Evolutionary conservation across 2,888 invertebrate species (phyloP).

Genomic region (Drosophila mayaguana): DNA sequence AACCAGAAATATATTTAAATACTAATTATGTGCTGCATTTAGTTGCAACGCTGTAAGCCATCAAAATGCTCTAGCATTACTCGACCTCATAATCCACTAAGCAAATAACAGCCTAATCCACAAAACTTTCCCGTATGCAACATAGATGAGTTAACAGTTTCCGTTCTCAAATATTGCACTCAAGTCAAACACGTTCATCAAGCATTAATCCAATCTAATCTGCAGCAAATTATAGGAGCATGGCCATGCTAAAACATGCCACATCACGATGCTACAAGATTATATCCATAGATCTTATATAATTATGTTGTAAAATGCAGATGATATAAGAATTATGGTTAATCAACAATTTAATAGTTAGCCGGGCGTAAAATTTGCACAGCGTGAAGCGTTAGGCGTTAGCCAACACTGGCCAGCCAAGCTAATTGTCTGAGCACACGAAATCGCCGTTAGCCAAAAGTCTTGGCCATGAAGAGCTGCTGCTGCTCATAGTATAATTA

Average conservation of each 20-base stretch:
- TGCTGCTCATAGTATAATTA: slow-evolving; percentile 51
- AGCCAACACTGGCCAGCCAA: slow-evolving; percentile 17
- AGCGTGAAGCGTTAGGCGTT: slow-evolving; percentile 34
- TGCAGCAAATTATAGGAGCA: slow-evolving; percentile 1
- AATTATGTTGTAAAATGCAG: slow-evolving; percentile 29
- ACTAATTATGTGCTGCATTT: no score
- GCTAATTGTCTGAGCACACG: slow-evolving; percentile 60
- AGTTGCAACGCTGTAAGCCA: no score
- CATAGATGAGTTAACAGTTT: slow-evolving; percentile 2
- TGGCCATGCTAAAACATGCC: background rate
- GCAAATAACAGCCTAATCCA: no score
- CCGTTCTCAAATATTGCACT: slow-evolving; percentile 4
- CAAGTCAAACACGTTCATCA: background rate
- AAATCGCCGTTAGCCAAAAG: slow-evolving; percentile 62
- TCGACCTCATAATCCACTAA: background rate
- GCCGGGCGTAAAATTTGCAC: slow-evolving; percentile 57
- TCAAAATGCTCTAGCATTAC: no score
- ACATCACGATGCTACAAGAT: slow-evolving; percentile 6
- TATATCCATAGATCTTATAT: slow-evolving; percentile 21
- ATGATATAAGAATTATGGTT: slow-evolving; percentile 56
- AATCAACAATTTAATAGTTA: slow-evolving; percentile 47
- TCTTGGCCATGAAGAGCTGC: slow-evolving; percentile 44
- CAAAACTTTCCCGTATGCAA: background rate
- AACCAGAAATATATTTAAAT: no score
- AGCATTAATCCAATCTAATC: background rate